Conservation (phyloP, 1,140 invertebrate genomes). For the Orussus abietinus region DNA sequence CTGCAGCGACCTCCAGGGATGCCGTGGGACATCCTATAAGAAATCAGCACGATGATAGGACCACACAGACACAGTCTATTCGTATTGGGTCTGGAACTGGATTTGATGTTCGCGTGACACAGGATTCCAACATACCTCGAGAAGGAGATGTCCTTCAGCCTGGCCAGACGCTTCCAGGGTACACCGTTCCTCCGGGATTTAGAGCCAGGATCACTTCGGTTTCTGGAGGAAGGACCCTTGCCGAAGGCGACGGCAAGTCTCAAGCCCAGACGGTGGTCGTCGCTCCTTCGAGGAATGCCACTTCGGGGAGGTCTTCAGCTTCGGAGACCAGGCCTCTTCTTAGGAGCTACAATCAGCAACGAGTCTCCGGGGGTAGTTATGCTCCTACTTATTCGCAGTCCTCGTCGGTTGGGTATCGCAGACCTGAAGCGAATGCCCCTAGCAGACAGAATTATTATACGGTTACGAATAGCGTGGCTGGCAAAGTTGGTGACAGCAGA, state of each 20-base stretch:
- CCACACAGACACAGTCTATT: conserved; percentile 11
- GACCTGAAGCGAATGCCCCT: conserved; percentile 1
- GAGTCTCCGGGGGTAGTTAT: too few species aligned
- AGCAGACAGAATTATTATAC: conserved; percentile 52
- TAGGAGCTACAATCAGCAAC: too few species aligned
- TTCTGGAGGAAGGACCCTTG: conserved; percentile 57
- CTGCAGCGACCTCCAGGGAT: not conserved
- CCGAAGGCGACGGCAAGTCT: conserved; percentile 56
- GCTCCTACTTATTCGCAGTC: conserved; percentile 1
- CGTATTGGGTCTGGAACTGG: conserved; percentile 15
- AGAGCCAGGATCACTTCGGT: conserved; percentile 62
- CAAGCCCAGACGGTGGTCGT: conserved; percentile 64
- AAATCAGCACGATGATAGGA: not conserved
- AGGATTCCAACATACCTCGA: conserved; percentile 30
- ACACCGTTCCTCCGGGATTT: conserved; percentile 64
- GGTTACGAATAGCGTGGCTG: conserved; percentile 73
- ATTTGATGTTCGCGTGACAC: conserved; percentile 40
- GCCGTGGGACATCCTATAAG: too few species aligned
- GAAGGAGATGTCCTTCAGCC: conserved; percentile 59
- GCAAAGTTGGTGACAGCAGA: conserved; percentile 60
- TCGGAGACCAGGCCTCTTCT: conserved; percentile 36
- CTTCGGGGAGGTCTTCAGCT: conserved; percentile 19
- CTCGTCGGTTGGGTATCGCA: conserved; percentile 4
- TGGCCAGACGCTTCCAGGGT: conserved; percentile 60
- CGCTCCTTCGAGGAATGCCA: conserved; percentile 47